These are phyloP conservation scores for Epicampocera succincta DNA, from an alignment of 2,888 invertebrate genomes.

Conservation along the genomic window DNA sequence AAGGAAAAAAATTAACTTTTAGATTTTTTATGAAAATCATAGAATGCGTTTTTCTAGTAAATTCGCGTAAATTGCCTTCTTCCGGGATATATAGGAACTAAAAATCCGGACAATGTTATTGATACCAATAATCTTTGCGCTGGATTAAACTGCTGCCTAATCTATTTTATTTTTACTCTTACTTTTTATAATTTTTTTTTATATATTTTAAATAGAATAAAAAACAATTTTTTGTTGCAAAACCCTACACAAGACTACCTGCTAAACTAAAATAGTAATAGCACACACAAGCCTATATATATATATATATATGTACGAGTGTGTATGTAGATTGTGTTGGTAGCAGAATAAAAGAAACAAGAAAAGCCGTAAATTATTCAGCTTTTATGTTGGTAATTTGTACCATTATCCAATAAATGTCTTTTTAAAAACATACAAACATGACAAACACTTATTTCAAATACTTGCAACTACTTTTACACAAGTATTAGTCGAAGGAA, in stretches of 20 bases:
- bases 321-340: too few species aligned
- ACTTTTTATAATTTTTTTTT: neutral
- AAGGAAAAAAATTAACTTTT: too few species aligned
- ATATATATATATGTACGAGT: too few species aligned
- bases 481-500: conserved; percentile 34
- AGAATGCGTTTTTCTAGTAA: too few species aligned
- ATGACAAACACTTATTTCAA: conserved; percentile 57
- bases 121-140: too few species aligned
- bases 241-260: conserved; percentile 42
- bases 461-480: conserved; percentile 49
- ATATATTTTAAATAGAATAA: neutral
- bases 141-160: neutral
- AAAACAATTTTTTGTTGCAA: conserved; percentile 45
- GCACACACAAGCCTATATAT: conserved; percentile 24
- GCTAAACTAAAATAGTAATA: conserved; percentile 5
- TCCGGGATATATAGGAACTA: too few species aligned
- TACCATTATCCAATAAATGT: conserved; percentile 72
- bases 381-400: conserved; percentile 74
- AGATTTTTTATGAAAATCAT: too few species aligned
- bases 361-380: conserved; percentile 72
- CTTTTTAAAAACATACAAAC: conserved; percentile 64
- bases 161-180: neutral
- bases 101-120: too few species aligned
- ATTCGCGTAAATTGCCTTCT: too few species aligned
- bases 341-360: conserved; percentile 27